Conservation (phyloP, 2,888 invertebrate genomes). For the Callyntrura guangdongensis region DNA sequence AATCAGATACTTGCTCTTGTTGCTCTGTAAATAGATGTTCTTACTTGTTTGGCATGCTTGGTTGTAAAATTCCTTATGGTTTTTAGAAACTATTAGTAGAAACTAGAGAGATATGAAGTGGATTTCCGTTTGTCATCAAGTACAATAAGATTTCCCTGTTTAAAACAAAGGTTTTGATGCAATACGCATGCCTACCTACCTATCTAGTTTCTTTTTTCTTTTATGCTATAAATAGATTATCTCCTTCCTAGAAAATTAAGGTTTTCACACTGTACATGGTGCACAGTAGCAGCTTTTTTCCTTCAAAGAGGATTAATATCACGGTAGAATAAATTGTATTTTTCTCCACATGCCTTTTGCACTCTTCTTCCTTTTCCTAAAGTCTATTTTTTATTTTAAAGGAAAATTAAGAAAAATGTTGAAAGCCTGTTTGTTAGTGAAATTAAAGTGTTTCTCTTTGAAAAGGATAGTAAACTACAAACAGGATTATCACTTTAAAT, state of each 20-base stretch:
- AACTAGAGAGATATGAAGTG: not conserved
- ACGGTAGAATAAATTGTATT: not conserved
- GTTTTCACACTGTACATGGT: not conserved
- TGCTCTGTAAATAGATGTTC: too few relatives aligned
- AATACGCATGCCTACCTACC: not conserved
- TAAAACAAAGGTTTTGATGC: not conserved
- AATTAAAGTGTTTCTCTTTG: constrained; percentile 70
- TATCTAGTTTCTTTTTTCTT: not conserved
- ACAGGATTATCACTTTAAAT: not conserved
- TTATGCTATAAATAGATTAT: constrained; percentile 59
- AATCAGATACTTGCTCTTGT: too few relatives aligned
- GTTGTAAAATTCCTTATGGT: not conserved
- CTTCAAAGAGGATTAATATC: not conserved
- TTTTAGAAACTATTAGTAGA: not conserved
- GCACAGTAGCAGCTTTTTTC: not conserved
- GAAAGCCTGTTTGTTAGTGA: constrained; percentile 69
- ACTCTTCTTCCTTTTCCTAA: constrained; percentile 59
- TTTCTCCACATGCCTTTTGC: constrained; percentile 20
- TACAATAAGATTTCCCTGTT: not conserved
- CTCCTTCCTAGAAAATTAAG: not conserved
- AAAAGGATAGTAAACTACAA: constrained; percentile 39
- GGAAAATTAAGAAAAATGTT: constrained; percentile 23
- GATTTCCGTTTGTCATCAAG: constrained; percentile 28
- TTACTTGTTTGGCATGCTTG: not conserved
- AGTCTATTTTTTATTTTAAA: constrained; percentile 11